These are phyloP conservation scores for Bryconaethiops microstoma DNA, from an alignment of 2,797 vertebrate genomes.

Conservation along the genomic window DNA sequence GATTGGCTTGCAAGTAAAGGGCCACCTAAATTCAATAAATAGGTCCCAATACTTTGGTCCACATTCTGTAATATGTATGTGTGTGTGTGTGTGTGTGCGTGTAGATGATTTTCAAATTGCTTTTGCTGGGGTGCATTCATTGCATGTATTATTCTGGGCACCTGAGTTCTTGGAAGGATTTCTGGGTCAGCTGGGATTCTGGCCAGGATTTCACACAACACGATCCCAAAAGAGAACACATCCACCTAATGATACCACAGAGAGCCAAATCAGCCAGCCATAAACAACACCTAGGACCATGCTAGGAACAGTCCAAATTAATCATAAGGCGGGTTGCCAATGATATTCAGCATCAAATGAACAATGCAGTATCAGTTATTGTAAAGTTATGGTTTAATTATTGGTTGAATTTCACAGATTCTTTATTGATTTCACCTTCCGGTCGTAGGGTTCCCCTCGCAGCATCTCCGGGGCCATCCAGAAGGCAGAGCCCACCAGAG, in stretches of 20 bases:
- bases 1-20: too few relatives aligned
- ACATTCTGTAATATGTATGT: too few relatives aligned
- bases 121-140: background rate
- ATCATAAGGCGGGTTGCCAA: background rate
- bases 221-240: constrained; percentile 90
- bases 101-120: background rate
- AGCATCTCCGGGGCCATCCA: constrained; percentile 94
- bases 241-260: constrained; percentile 78
- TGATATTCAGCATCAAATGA: background rate
- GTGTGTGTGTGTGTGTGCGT: too few relatives aligned
- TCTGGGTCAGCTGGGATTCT: constrained; percentile 88
- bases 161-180: constrained; percentile 86
- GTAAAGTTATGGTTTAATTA: background rate
- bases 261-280: constrained; percentile 26
- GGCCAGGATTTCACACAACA: constrained; percentile 89
- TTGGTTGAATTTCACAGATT: background rate
- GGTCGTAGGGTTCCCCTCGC: constrained; percentile 86
- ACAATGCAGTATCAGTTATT: background rate
- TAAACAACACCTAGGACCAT: background rate
- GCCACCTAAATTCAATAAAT: too few relatives aligned
- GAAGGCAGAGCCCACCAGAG: constrained; percentile 88
- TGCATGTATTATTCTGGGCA: constrained; percentile 55
- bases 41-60: too few relatives aligned
- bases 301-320: background rate
- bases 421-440: constrained; percentile 76